Percentiles rank a stretch among this genome's conserved stretches.
Conservation (phyloP, 1,140 invertebrate species). For the Apis florea region DNA sequence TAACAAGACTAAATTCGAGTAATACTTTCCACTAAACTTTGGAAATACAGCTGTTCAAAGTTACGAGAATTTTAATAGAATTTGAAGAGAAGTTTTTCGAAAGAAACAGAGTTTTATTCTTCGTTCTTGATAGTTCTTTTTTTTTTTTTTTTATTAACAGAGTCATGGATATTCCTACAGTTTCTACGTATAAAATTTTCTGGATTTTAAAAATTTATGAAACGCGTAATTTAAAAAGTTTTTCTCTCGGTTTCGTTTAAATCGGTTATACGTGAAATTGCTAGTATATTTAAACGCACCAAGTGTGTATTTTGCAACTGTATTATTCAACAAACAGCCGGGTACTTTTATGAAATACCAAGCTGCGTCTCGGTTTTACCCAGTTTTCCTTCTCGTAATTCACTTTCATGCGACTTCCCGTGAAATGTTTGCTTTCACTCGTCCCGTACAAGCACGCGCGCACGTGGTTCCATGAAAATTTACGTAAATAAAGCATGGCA, state of each 20-base stretch:
- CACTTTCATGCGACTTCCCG: constrained; percentile 19
- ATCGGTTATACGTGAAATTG: background rate
- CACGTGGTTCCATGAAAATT: constrained; percentile 28
- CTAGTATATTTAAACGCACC: background rate
- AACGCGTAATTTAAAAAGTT: background rate
- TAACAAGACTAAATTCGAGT: no score
- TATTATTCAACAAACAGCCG: constrained; percentile 13
- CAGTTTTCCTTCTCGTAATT: constrained; percentile 24
- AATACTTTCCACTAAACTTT: background rate
- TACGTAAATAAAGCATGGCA: constrained; percentile 18
- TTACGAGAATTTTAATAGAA: background rate
- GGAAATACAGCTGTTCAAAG: background rate
- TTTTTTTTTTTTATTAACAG: no score
- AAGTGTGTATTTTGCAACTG: constrained; percentile 13
- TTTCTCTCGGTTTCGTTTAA: background rate
- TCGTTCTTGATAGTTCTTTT: background rate
- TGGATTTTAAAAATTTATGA: background rate
- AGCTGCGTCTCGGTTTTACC: constrained; percentile 6
- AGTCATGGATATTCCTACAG: background rate
- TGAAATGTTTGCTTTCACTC: constrained; percentile 18
- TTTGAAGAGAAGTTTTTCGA: background rate
- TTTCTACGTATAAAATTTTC: no score
- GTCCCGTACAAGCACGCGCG: background rate
- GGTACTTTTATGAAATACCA: constrained; percentile 7
- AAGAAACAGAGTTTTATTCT: background rate